A percentile compares a stretch with the other conserved stretches of the same genome.
These are phyloP conservation scores for Euthynnus affinis DNA, from an alignment of 2,797 vertebrate species.

Conservation along the genomic window DNA sequence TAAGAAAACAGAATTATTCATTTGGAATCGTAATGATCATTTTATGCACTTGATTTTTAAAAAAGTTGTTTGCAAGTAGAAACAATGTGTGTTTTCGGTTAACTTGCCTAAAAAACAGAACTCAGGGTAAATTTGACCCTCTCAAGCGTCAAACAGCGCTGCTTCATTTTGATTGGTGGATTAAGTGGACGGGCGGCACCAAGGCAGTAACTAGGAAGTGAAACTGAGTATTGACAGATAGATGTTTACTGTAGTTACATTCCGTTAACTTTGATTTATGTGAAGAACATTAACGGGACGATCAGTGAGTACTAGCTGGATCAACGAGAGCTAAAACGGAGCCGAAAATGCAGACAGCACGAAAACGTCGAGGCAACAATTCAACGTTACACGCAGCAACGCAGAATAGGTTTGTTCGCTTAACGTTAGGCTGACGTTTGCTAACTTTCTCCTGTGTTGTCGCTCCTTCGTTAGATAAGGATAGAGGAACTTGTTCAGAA, in stretches of 20 bases:
- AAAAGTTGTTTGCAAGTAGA: too few relatives aligned
- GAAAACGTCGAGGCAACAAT: conserved; percentile 66
- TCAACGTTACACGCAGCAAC: not conserved
- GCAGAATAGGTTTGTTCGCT: conserved; percentile 63
- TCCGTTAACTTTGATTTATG: not conserved
- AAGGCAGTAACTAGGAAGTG: conserved; percentile 62
- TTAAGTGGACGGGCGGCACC: conserved; percentile 38
- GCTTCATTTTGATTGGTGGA: conserved; percentile 63
- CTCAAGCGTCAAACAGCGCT: accelerated
- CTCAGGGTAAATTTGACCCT: not conserved
- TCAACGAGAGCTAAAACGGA: not conserved
- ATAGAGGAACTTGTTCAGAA: not conserved
- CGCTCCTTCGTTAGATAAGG: not conserved
- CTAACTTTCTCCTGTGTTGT: not conserved
- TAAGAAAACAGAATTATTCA: too few relatives aligned
- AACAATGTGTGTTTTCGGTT: not conserved
- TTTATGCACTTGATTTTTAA: too few relatives aligned
- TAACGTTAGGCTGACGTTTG: not conserved
- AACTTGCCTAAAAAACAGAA: not conserved
- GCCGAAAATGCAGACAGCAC: conserved; percentile 51
- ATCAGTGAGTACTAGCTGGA: accelerated
- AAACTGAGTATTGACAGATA: not conserved
- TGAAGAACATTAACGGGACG: too few relatives aligned
- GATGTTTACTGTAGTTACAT: not conserved
- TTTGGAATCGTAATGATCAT: too few relatives aligned